Conservation (phyloP, 2,888 invertebrate species). For the Coleophora deauratella region DNA sequence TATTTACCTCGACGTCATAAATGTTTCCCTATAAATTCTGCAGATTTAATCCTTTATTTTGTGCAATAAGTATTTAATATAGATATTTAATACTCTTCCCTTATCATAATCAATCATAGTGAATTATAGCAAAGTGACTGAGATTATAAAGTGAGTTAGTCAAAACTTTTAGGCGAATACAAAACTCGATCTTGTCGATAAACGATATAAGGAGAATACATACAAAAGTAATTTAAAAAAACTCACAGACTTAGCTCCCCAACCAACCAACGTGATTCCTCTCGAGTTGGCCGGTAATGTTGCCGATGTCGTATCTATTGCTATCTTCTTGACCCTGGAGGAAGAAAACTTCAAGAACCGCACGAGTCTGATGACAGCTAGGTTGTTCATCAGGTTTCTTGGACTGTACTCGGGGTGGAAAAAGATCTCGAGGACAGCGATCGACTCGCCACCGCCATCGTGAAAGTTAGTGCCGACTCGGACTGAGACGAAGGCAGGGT, state of each 20-base stretch:
- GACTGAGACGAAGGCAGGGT: constrained; percentile 26
- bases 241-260: constrained; percentile 29
- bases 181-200: too few relatives aligned
- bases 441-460: constrained; percentile 25
- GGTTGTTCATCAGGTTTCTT: constrained; percentile 24
- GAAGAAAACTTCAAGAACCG: constrained; percentile 21
- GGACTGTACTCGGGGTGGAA: constrained; percentile 30
- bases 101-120: too few relatives aligned
- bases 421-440: constrained; percentile 25
- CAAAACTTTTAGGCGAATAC: too few relatives aligned
- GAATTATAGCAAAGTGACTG: too few relatives aligned
- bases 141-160: too few relatives aligned
- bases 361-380: constrained; percentile 24
- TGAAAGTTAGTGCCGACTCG: constrained; percentile 30
- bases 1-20: too few relatives aligned
- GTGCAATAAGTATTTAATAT: too few relatives aligned
- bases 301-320: constrained; percentile 19
- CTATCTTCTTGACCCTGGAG: constrained; percentile 22
- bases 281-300: constrained; percentile 18
- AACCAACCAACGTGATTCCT: constrained; percentile 26
- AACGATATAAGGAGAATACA: background rate
- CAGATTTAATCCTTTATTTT: too few relatives aligned
- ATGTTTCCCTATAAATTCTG: too few relatives aligned
- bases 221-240: background rate
- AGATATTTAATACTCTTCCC: too few relatives aligned